Evolutionary conservation across 2,888 invertebrate genomes (phyloP).

Genomic region (Phyllotreta striolata): DNA sequence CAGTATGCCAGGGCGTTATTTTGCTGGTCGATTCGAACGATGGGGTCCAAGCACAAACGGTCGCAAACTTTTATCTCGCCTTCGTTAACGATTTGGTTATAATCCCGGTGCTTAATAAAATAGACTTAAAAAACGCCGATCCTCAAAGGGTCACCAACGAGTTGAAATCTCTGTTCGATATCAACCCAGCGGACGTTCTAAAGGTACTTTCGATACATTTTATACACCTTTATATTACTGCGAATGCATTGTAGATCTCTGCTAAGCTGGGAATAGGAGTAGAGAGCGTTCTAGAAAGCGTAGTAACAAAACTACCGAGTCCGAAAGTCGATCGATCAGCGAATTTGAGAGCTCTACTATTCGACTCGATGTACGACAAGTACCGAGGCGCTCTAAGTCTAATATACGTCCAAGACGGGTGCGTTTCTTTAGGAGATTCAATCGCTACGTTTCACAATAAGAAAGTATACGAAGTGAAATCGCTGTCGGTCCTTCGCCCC

Average conservation of each 20-base stretch:
- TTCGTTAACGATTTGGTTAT: conserved; percentile 81
- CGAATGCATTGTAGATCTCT: conserved; percentile 68
- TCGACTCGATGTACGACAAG: conserved; percentile 94
- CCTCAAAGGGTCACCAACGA: conserved; percentile 84
- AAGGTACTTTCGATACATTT: conserved; percentile 64
- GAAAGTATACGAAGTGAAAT: conserved; percentile 81
- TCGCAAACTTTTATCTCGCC: conserved; percentile 94
- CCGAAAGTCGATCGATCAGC: conserved; percentile 69
- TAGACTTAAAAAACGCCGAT: conserved; percentile 91
- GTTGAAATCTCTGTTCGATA: conserved; percentile 81
- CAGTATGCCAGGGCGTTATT: conserved; percentile 94
- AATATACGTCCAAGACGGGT: conserved; percentile 81
- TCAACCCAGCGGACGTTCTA: conserved; percentile 75
- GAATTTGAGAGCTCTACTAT: conserved; percentile 82
- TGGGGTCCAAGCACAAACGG: conserved; percentile 96
- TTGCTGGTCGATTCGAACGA: conserved; percentile 96
- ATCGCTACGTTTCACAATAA: conserved; percentile 76
- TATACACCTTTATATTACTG: neutral
- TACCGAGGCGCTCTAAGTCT: conserved; percentile 84
- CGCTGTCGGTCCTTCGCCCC: conserved; percentile 82
- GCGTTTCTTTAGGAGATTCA: conserved; percentile 74
- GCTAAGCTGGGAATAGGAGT: conserved; percentile 92
- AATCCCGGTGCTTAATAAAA: conserved; percentile 95
- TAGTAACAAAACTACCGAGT: conserved; percentile 81
- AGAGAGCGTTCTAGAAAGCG: conserved; percentile 75